phyloP scores from a whole-genome alignment of 1,140 invertebrate species.

The Pogonomyrmex californicus region DNA sequence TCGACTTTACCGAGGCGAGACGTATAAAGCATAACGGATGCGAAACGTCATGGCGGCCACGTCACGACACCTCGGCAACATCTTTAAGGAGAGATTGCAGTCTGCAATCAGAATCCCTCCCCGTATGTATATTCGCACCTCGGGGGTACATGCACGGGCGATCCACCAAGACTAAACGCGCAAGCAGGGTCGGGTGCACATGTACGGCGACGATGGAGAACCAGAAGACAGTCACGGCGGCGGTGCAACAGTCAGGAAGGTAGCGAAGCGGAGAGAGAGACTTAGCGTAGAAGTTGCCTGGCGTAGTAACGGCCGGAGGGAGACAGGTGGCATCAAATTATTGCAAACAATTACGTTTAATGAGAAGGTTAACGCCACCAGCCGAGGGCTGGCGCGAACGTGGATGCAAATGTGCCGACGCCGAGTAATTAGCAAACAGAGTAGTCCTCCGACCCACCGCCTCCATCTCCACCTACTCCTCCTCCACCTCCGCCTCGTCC shows the following conservation, averaged over 20 bases:
- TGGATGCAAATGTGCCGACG: slow-evolving; percentile 82
- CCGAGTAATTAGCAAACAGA: slow-evolving; percentile 83
- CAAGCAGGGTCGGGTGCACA: not conserved
- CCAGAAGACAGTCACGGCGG: slow-evolving; percentile 57
- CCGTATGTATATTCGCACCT: slow-evolving; percentile 53
- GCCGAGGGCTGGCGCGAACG: slow-evolving; percentile 73
- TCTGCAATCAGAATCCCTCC: slow-evolving; percentile 56
- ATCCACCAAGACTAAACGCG: not conserved
- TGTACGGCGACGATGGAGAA: slow-evolving; percentile 37
- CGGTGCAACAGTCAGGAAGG: slow-evolving; percentile 70
- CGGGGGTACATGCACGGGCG: not conserved
- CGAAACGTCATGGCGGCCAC: not conserved
- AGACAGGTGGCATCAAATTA: slow-evolving; percentile 83
- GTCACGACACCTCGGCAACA: slow-evolving; percentile 33
- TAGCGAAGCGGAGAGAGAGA: slow-evolving; percentile 55
- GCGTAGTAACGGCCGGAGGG: slow-evolving; percentile 67
- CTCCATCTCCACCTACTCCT: slow-evolving; percentile 15
- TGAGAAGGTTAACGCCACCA: slow-evolving; percentile 82
- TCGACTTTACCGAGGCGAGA: not conserved
- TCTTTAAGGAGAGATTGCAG: not conserved
- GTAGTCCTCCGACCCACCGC: slow-evolving; percentile 66
- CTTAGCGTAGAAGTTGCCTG: slow-evolving; percentile 67
- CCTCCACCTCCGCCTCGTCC: not conserved
- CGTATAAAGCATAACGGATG: not conserved
- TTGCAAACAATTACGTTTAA: slow-evolving; percentile 85